Evolutionary conservation across 2,888 invertebrate species (phyloP).

Genomic region (Megastigmus dorsalis): DNA sequence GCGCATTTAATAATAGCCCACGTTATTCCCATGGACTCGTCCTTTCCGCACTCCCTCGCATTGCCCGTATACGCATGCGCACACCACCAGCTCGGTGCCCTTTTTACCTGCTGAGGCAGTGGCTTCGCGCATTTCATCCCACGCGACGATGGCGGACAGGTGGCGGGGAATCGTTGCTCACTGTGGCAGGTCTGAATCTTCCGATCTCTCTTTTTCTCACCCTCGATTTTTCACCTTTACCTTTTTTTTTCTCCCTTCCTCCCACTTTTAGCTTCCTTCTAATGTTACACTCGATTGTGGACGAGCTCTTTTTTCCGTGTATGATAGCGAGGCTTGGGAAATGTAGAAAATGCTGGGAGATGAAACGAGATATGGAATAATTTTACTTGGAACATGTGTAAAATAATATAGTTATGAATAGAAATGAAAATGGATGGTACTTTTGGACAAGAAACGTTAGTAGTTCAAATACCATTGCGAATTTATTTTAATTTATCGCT

Average conservation of each 20-base stretch:
- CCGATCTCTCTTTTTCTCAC: constrained; percentile 43
- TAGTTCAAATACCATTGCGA: too few relatives aligned
- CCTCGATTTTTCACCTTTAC: constrained; percentile 47
- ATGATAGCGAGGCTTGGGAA: too few relatives aligned
- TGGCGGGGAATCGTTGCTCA: constrained; percentile 21
- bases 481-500: too few relatives aligned
- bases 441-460: too few relatives aligned
- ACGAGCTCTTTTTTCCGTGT: neutral
- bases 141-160: constrained; percentile 42
- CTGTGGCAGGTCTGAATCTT: constrained; percentile 4
- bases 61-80: neutral
- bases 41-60: constrained; percentile 12
- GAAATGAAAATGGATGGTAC: too few relatives aligned
- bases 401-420: too few relatives aligned
- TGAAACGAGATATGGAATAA: too few relatives aligned
- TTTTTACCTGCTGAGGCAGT: constrained; percentile 12
- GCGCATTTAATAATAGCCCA: constrained; percentile 47
- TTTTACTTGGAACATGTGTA: too few relatives aligned
- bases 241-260: constrained; percentile 42
- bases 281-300: neutral
- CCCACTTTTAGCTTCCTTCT: constrained; percentile 30
- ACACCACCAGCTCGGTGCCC: too few relatives aligned
- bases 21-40: constrained; percentile 48
- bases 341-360: too few relatives aligned
- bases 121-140: constrained; percentile 43